Percentiles rank a stretch among this genome's conserved stretches.
Conservation (phyloP, 2,797 vertebrate species). For the Lophura swinhoii region DNA sequence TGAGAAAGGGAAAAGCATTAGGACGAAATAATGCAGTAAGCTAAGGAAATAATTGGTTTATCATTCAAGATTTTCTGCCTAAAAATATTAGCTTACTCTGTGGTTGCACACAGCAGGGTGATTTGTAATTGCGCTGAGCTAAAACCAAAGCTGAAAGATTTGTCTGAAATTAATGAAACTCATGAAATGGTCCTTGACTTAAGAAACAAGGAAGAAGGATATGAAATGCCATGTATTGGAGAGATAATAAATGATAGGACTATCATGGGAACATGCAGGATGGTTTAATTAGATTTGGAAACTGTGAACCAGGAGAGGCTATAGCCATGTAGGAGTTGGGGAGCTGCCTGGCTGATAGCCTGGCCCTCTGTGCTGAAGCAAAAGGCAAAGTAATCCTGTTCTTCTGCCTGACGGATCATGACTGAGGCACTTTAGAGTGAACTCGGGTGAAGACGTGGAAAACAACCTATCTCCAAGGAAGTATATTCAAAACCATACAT, state of each 20-base stretch:
- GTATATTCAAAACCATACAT: background rate
- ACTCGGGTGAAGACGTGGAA: background rate
- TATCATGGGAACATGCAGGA: background rate
- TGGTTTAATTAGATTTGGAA: background rate
- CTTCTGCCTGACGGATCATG: background rate
- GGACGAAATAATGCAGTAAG: background rate
- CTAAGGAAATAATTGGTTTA: background rate
- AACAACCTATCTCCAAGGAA: background rate
- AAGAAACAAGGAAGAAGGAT: background rate
- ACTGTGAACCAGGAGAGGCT: background rate
- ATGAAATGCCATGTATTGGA: background rate
- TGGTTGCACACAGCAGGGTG: background rate
- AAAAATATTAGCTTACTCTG: background rate
- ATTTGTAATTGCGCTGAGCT: background rate
- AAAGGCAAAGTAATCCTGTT: background rate
- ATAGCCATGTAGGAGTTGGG: fast-evolving
- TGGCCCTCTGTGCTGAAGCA: background rate
- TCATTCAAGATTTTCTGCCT: background rate
- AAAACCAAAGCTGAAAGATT: background rate
- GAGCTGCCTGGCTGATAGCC: background rate
- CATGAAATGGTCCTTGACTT: background rate
- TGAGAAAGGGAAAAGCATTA: background rate
- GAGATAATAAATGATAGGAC: background rate
- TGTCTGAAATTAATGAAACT: background rate
- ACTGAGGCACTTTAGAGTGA: background rate